Percentiles rank a stretch among this genome's conserved stretches.
These are phyloP conservation scores for Anoplopoma fimbria DNA, from an alignment of 2,113 vertebrate species.

Conservation along the genomic window DNA sequence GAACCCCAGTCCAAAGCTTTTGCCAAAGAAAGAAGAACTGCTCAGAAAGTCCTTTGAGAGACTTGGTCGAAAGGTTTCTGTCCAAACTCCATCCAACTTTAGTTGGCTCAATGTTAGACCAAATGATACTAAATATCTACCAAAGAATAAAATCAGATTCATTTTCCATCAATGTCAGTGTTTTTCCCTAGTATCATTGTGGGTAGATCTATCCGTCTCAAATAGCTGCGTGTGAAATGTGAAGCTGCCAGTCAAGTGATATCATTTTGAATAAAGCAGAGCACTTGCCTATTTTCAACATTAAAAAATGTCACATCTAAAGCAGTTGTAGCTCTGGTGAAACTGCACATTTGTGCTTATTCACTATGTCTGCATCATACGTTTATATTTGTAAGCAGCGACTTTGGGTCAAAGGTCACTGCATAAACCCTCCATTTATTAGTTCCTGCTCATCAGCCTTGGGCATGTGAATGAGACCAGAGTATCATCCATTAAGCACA, in stretches of 20 bases:
- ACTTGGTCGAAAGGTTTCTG: constrained; percentile 52
- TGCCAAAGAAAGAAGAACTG: constrained; percentile 54
- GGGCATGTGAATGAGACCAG: constrained; percentile 62
- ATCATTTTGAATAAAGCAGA: not conserved
- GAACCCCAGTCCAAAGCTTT: constrained; percentile 29
- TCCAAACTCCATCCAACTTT: constrained; percentile 34
- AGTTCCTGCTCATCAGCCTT: constrained; percentile 46
- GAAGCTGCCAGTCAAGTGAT: not conserved
- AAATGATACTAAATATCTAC: constrained; percentile 31
- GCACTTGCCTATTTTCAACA: not conserved
- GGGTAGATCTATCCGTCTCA: not conserved
- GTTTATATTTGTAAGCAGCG: constrained; percentile 16
- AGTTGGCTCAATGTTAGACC: constrained; percentile 18
- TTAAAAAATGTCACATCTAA: not conserved
- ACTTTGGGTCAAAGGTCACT: constrained; percentile 58
- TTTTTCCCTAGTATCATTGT: not conserved
- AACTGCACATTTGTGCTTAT: constrained; percentile 12
- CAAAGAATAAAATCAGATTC: constrained; percentile 24
- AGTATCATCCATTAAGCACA: constrained; percentile 56
- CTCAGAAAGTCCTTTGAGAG: constrained; percentile 38
- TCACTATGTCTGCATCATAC: not conserved
- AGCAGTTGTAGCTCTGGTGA: not conserved
- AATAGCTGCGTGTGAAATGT: not conserved
- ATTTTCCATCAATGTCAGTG: not conserved
- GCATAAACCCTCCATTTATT: constrained; percentile 79